Conservation (phyloP, 2,113 vertebrate genomes). For the Clarias magur region DNA sequence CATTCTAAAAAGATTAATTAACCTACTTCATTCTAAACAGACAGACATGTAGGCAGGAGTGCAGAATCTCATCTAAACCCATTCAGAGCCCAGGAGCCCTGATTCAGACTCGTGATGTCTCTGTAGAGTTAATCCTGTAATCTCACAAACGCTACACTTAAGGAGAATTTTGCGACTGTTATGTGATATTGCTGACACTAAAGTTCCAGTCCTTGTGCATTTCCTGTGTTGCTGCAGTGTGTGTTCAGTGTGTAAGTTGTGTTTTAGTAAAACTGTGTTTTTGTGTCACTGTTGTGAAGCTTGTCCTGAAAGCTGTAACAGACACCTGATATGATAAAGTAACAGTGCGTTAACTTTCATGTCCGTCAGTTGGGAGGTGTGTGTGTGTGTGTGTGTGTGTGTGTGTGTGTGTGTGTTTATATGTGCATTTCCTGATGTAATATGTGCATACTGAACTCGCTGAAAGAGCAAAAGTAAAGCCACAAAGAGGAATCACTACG, state of each 20-base stretch:
- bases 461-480: not conserved
- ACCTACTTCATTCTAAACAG: not conserved
- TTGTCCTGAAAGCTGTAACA: not conserved
- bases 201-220: not conserved
- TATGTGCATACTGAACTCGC: not conserved
- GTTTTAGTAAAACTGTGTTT: not conserved
- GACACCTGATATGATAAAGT: not conserved
- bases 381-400: not conserved
- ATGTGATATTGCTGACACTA: not conserved
- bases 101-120: not conserved
- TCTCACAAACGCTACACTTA: not conserved
- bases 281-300: not conserved
- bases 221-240: constrained; percentile 11
- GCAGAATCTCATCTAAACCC: not conserved
- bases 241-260: not conserved
- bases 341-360: not conserved
- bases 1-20: not conserved
- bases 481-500: not conserved
- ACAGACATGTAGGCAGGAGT: not conserved
- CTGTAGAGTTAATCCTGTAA: not conserved
- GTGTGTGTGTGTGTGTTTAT: constrained; percentile 13
- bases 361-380: not conserved
- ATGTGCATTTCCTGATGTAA: not conserved
- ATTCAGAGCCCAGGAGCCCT: not conserved
- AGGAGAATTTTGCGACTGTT: not conserved